Evolutionary conservation across 2,113 vertebrate genomes (phyloP).

Genomic region (Grus americana): DNA sequence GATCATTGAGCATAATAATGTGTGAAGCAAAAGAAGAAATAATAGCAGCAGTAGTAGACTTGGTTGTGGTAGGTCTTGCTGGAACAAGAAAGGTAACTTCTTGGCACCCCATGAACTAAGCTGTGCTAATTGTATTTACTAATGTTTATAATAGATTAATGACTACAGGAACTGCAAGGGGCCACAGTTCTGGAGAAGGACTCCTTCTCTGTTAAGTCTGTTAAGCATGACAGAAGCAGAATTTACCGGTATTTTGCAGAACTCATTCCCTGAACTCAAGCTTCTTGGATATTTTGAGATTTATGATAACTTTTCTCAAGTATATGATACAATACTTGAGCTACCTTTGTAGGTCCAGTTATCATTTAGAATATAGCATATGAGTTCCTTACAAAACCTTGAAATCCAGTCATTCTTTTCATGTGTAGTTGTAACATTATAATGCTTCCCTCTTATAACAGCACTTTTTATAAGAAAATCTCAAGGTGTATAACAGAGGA

Average conservation of each 20-base stretch:
- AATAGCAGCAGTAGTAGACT: neutral
- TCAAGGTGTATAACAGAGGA: neutral
- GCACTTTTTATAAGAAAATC: neutral
- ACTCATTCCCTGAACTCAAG: neutral
- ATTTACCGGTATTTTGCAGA: neutral
- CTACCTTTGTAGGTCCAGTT: neutral
- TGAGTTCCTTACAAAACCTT: neutral
- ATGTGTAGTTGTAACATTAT: neutral
- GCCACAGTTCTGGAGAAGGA: neutral
- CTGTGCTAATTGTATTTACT: neutral
- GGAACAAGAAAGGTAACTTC: neutral
- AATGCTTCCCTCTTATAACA: neutral
- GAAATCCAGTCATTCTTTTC: neutral
- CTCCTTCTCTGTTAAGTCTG: neutral
- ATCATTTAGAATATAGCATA: neutral
- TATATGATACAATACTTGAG: neutral
- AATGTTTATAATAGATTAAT: neutral
- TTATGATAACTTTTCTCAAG: neutral
- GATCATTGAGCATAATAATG: neutral
- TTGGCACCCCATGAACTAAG: neutral
- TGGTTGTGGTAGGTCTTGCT: neutral
- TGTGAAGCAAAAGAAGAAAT: neutral
- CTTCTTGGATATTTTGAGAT: neutral
- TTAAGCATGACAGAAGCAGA: neutral
- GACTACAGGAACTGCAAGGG: neutral